Conservation (phyloP, 2,797 vertebrate species). For the Liparis tanakae region DNA sequence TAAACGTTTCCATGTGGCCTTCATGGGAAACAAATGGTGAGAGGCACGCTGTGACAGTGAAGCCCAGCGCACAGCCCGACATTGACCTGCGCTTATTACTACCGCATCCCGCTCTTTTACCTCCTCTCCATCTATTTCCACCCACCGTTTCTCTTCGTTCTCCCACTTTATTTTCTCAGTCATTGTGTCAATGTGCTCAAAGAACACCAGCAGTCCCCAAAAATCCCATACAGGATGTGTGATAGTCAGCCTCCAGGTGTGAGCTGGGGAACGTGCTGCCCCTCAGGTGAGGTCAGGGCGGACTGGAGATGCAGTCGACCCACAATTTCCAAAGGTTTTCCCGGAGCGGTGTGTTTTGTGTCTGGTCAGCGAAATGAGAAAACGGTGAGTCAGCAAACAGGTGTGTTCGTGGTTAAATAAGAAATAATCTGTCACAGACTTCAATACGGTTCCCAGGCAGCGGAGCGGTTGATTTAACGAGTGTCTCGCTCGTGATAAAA, state of each 20-base stretch:
- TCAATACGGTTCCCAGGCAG: constrained; percentile 50
- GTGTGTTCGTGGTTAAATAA: constrained; percentile 39
- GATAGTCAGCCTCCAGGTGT: constrained; percentile 24
- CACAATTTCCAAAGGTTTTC: constrained; percentile 57
- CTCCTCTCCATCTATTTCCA: constrained; percentile 45
- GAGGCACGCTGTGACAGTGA: constrained; percentile 84
- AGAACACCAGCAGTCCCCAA: constrained; percentile 16
- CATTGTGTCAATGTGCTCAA: constrained; percentile 34
- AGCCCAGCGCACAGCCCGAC: constrained; percentile 74
- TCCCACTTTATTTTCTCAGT: constrained; percentile 28
- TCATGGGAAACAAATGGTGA: constrained; percentile 93
- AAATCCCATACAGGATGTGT: constrained; percentile 39
- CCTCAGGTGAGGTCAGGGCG: constrained; percentile 37
- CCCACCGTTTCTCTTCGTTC: constrained; percentile 29
- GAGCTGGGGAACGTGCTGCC: constrained; percentile 40
- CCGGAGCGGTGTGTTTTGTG: constrained; percentile 45
- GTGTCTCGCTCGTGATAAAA: constrained; percentile 9
- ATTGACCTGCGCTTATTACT: constrained; percentile 83
- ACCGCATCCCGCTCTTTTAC: constrained; percentile 68
- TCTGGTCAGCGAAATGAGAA: constrained; percentile 52
- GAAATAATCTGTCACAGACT: constrained; percentile 30
- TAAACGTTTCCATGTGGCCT: constrained; percentile 93
- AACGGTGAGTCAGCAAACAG: constrained; percentile 57
- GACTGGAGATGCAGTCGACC: constrained; percentile 44
- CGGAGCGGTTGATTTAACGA: constrained; percentile 49